Evolutionary conservation across 2,888 invertebrate genomes (phyloP), one percentile per base, ranked within the genome.

Genomic region (Halocaridina rubra): DNA sequence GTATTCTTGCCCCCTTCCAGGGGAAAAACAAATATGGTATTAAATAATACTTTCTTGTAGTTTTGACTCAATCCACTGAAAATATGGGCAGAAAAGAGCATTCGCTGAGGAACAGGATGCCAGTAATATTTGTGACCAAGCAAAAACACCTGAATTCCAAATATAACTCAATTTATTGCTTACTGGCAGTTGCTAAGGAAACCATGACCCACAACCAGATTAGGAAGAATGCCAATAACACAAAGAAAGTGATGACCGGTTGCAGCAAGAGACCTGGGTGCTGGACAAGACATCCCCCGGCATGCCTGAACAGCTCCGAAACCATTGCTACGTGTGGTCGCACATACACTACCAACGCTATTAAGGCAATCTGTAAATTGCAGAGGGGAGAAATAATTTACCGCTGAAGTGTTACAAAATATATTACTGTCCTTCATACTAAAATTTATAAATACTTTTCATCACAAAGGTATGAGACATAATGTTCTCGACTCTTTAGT

Each of bases 131-230:
- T 16, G 2, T 19, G 22, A 24, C 5, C 72, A 72, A 3, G 7
- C 24, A 57, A 16, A 39, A 57, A 29, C 8, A 75, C 4, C n/a
- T n/a, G n/a, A n/a, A n/a, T n/a, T n/a, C n/a, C n/a, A n/a, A n/a
- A n/a, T n/a, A n/a, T n/a, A n/a, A n/a, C n/a, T n/a, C n/a, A n/a
- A n/a, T n/a, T n/a, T n/a, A n/a, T n/a, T 75, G 94, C 91, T 94
- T 93, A 93, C 96, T 96, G 10, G 96, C 95, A 32, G 96, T 96
- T n/a, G 95, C 95, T 81, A 97, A 92, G 90, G 94, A 95, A 30
- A 97, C 94, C 90, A 97, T 94, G 79, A 98, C 95, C 84, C 94
- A 92, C 16, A 97, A 93, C 97, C 98, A 98, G 92, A 96, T 96
- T 86, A 94, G 92, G 89, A 97, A 94, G 91, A 98, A 97, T 76